These are phyloP conservation scores for Diadromus collaris DNA, from an alignment of 2,888 invertebrate genomes.

Conservation along the genomic window DNA sequence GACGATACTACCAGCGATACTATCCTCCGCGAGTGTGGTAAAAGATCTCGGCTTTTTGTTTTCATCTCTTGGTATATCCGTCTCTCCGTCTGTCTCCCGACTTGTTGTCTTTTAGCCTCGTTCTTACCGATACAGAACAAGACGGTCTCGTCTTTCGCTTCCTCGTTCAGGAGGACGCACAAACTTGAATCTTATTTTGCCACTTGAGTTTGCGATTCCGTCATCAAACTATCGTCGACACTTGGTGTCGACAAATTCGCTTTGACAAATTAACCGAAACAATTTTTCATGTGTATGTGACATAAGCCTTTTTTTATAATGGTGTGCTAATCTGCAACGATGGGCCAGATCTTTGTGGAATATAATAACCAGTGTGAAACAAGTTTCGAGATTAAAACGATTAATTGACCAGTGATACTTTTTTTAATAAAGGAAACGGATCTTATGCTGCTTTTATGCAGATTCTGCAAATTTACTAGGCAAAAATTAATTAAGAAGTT, in stretches of 20 bases:
- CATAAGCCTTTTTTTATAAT: not conserved
- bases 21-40: conserved; percentile 49
- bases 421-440: conserved; percentile 5
- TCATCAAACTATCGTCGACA: conserved; percentile 11
- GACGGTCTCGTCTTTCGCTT: conserved; percentile 60
- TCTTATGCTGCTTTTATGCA: not conserved
- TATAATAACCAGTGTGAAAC: conserved; percentile 40
- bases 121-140: conserved; percentile 31
- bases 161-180: conserved; percentile 43
- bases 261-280: not conserved
- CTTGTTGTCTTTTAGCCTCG: not conserved
- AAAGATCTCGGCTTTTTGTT: conserved; percentile 43
- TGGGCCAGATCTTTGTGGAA: not conserved
- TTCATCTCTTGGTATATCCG: conserved; percentile 28
- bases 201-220: conserved; percentile 35
- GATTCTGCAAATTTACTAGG: not conserved
- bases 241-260: not conserved
- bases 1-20: conserved; percentile 55
- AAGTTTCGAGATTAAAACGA: conserved; percentile 11
- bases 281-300: conserved; percentile 17
- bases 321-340: conserved; percentile 7
- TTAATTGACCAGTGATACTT: conserved; percentile 8
- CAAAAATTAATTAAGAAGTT: conserved; percentile 29
- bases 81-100: conserved; percentile 19
- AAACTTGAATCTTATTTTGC: conserved; percentile 48